Base-by-base conservation (phyloP, 2,797 vertebrate species). In the Manis crassicaudata region DNA sequence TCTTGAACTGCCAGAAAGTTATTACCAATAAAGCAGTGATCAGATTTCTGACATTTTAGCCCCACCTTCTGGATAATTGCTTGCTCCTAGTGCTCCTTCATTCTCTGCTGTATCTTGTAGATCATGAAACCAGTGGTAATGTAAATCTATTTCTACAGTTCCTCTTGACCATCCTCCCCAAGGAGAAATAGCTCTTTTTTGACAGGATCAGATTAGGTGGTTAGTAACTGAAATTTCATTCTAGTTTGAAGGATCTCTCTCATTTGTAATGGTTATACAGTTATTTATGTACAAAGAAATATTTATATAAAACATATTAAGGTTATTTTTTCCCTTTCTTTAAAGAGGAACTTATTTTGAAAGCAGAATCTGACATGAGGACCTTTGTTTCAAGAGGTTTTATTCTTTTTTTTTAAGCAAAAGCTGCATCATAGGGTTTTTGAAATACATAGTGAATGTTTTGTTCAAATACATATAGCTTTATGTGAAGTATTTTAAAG, bases 381-480 rank as follows among this genome's bases (percentile, higher is more conserved):
- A 79, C 40, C 25, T 82, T 81, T 92, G 72, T 96, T 95, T 54
- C 67, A 82, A 96, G 62, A 77, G 6, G 32, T 72, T 62, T 63
- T 23, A 37, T 83, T 79, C 25, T 56, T 82, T 29, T 25, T 32
- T 80, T 83, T 62, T 67, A 89, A 60, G 21, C 58, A 80, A 95
- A 96, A 84, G 52, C 79, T 84, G 12, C 25, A 52, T 86, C 27
- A 62, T 43, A 16, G n/a, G 56, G 18, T 81, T 94, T 94, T 89
- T 95, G 18, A 85, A 90, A 82, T 96, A 62, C 8, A 27, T 73
- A 72, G 67, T 94, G 75, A 96, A 84, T 96, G 18, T 96, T 86
- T 68, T 93, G 21, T 67, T 87, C 62, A 80, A 75, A 76, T 87
- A 67, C 14, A 46, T 73, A 29, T 87, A 95, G 86, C 81, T 90